phyloP scores from a whole-genome alignment of 2,797 vertebrate genomes.

The Mus minutoides region DNA sequence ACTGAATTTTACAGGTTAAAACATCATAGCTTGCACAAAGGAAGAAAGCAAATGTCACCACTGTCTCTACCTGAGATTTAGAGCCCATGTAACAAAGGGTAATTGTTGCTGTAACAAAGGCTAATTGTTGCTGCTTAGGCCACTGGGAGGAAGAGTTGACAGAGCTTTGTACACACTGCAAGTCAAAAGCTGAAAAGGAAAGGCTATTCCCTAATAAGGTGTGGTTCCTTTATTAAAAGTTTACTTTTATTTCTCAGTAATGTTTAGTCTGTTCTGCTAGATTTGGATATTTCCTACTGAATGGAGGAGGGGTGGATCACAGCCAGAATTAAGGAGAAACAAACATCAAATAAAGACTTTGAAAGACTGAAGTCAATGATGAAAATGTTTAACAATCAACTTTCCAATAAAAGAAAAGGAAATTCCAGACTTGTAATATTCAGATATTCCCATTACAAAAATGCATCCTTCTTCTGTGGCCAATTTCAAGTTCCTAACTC shows the following conservation, averaged over 20 bases:
- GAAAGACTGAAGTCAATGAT: background rate
- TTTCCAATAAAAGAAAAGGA: background rate
- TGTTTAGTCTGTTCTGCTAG: background rate
- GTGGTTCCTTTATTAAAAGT: background rate
- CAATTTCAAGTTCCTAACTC: background rate
- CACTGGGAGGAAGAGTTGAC: background rate
- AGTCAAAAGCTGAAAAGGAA: background rate
- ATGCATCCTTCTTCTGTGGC: background rate
- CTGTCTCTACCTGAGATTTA: background rate
- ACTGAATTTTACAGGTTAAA: background rate
- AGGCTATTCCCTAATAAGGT: background rate
- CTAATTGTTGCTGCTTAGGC: background rate
- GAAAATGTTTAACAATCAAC: background rate
- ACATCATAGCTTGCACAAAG: background rate
- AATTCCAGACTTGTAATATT: background rate
- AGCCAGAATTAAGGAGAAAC: background rate
- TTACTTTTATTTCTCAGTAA: background rate
- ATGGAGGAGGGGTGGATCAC: too few species aligned
- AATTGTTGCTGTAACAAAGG: background rate
- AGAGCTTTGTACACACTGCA: background rate
- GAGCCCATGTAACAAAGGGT: background rate
- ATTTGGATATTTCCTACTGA: background rate
- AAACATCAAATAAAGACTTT: background rate
- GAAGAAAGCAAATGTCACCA: background rate
- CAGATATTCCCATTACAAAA: background rate